Conservation (phyloP, 2,888 invertebrate species). For the Zeuzera pyrina region DNA sequence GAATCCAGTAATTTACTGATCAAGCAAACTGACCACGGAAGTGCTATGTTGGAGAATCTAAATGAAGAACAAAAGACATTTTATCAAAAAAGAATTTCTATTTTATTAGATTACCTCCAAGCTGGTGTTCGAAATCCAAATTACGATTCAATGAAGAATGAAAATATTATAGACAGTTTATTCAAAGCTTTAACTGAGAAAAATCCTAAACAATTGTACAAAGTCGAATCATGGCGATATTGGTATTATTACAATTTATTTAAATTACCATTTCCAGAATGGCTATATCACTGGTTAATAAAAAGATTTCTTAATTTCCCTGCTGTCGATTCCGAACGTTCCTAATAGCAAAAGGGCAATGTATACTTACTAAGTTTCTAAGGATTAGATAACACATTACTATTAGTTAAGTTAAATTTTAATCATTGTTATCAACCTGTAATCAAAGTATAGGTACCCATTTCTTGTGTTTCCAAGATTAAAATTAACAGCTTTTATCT, state of each 20-base stretch:
- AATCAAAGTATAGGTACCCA: not conserved
- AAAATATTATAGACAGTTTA: conserved; percentile 73
- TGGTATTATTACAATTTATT: conserved; percentile 78
- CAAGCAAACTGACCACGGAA: conserved; percentile 73
- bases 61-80: conserved; percentile 74
- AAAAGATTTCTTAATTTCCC: conserved; percentile 79
- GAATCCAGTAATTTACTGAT: conserved; percentile 78
- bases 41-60: conserved; percentile 77
- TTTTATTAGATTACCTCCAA: conserved; percentile 74
- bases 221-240: conserved; percentile 79
- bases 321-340: too few species aligned
- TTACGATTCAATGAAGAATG: conserved; percentile 67
- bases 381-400: too few species aligned
- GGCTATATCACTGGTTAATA: conserved; percentile 73
- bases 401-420: too few species aligned
- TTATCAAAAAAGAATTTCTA: conserved; percentile 78
- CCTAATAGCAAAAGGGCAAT: too few species aligned
- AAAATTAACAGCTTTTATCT: not conserved
- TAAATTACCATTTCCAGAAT: conserved; percentile 69
- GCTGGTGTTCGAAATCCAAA: conserved; percentile 44
- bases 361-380: too few species aligned
- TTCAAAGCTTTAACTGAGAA: conserved; percentile 74
- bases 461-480: not conserved
- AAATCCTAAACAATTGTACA: conserved; percentile 75
- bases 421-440: too few species aligned